These are phyloP conservation scores for Clavelina lepadiformis DNA, from an alignment of 23 tunicate genomes.

Conservation along the genomic window DNA sequence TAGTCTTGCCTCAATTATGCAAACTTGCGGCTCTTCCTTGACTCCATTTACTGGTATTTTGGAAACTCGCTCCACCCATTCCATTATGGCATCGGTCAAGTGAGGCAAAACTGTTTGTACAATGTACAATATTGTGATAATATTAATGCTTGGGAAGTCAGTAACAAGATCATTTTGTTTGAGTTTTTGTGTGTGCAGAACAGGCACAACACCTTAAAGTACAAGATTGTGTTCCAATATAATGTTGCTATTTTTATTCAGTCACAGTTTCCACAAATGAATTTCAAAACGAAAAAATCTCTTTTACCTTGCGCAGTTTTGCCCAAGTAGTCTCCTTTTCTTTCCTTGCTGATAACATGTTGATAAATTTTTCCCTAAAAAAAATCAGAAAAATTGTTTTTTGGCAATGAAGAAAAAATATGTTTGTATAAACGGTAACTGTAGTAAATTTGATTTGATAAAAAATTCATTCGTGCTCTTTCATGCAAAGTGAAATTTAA, in stretches of 20 bases:
- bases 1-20: constrained; percentile 84
- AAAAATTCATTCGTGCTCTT: too few relatives aligned
- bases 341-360: constrained; percentile 81
- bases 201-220: too few relatives aligned
- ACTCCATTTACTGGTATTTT: constrained; percentile 77
- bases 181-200: too few relatives aligned
- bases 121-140: background rate
- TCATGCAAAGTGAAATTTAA: too few relatives aligned
- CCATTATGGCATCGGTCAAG: constrained; percentile 90
- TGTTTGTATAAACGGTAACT: too few relatives aligned
- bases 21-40: constrained; percentile 73
- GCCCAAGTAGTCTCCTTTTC: constrained; percentile 93
- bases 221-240: too few relatives aligned
- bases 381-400: background rate
- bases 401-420: too few relatives aligned
- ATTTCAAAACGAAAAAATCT: too few relatives aligned
- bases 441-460: too few relatives aligned
- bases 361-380: constrained; percentile 86
- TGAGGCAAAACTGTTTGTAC: constrained; percentile 75
- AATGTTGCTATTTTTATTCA: too few relatives aligned
- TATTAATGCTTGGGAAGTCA: background rate
- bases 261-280: too few relatives aligned
- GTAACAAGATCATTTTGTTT: too few relatives aligned
- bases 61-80: constrained; percentile 91
- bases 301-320: constrained; percentile 84